These are phyloP conservation scores for Dinoponera quadriceps DNA, from an alignment of 1,140 invertebrate species.

Conservation along the genomic window DNA sequence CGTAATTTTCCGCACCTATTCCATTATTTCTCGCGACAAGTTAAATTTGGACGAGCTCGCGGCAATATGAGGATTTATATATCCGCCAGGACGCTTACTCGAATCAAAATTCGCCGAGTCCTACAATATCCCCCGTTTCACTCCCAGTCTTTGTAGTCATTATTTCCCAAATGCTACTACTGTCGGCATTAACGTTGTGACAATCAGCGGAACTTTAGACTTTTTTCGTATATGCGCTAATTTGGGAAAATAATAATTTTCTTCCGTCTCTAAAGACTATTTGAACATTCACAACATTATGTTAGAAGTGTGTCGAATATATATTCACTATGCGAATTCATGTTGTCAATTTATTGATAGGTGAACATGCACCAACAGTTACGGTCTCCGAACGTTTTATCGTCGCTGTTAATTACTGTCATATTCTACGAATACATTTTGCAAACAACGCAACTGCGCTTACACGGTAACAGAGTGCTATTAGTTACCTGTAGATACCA, in stretches of 20 bases:
- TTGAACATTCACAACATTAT: too few relatives aligned
- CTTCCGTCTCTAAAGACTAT: too few relatives aligned
- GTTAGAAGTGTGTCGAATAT: too few relatives aligned
- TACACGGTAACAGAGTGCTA: background rate
- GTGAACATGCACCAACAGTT: background rate
- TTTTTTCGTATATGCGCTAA: too few relatives aligned
- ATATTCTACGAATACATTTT: background rate
- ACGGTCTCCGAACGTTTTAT: background rate
- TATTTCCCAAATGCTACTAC: background rate
- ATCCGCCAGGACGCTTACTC: background rate
- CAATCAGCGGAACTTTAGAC: too few relatives aligned
- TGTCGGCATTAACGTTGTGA: too few relatives aligned
- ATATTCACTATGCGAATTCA: background rate
- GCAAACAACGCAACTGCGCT: background rate
- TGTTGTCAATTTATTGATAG: slow-evolving; percentile 4
- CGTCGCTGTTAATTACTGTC: background rate
- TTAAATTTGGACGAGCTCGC: background rate
- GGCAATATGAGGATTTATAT: slow-evolving; percentile 9
- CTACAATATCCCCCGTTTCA: background rate
- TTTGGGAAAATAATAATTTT: too few relatives aligned
- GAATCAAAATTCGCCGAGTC: background rate
- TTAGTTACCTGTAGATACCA: background rate
- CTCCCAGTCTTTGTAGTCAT: background rate
- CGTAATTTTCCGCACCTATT: background rate
- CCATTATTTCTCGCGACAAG: background rate